These are phyloP conservation scores for Elephas maximus DNA, from an alignment of 2,113 vertebrate genomes.

Conservation along the genomic window DNA sequence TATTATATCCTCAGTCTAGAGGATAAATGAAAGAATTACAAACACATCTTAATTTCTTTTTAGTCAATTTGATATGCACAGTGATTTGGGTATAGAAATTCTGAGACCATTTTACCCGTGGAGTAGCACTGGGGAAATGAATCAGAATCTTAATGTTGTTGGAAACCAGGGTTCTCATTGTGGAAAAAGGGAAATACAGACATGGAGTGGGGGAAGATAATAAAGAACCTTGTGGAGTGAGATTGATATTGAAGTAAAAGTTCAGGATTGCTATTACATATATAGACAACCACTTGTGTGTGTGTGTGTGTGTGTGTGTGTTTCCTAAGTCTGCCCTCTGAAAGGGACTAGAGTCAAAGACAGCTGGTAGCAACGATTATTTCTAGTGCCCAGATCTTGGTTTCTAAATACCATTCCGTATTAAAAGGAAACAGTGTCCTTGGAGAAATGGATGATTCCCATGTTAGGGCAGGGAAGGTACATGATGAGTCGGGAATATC, in stretches of 20 bases:
- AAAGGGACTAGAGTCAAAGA: neutral
- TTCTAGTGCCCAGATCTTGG: neutral
- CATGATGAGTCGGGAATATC: neutral
- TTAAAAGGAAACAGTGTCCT: neutral
- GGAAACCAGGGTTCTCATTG: neutral
- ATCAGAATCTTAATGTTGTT: neutral
- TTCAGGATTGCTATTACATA: neutral
- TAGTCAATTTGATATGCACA: neutral
- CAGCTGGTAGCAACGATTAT: neutral
- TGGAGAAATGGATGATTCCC: neutral
- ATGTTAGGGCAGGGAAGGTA: neutral
- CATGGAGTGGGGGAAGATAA: too few relatives aligned
- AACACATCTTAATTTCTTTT: neutral
- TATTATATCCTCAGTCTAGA: neutral
- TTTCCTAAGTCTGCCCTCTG: neutral
- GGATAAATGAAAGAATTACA: neutral
- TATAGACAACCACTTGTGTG: neutral
- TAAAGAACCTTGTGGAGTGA: neutral
- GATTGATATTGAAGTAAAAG: neutral
- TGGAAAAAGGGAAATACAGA: neutral
- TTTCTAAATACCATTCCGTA: neutral
- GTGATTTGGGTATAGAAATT: neutral
- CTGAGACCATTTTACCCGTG: neutral
- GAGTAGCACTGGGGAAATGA: neutral
- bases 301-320: neutral